A percentile compares a stretch with the other conserved stretches of the same genome.
phyloP scores from a whole-genome alignment of 2,113 vertebrate species.

The Seriola quinqueradiata region DNA sequence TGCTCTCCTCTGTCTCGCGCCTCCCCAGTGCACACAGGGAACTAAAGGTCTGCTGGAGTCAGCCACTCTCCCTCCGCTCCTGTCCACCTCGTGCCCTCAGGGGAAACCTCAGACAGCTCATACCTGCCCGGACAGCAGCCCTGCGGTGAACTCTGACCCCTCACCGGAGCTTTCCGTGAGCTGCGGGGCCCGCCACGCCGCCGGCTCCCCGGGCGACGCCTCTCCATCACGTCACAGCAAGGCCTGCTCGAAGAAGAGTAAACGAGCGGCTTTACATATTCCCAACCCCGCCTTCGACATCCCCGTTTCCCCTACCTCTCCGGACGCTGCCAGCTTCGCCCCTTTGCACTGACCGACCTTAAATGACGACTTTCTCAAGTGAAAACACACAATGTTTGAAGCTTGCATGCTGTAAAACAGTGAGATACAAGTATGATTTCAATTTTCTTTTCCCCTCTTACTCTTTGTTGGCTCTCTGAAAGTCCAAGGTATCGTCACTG shows the following conservation, averaged over 20 bases:
- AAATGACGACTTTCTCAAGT: conserved; percentile 1
- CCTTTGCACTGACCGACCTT: conserved; percentile 46
- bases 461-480: conserved; percentile 13
- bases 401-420: conserved; percentile 66
- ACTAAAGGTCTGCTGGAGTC: conserved; percentile 78
- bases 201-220: conserved; percentile 5
- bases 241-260: conserved; percentile 59
- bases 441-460: neutral
- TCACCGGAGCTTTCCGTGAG: conserved; percentile 29
- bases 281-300: conserved; percentile 41
- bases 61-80: conserved; percentile 66
- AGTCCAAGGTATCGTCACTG: neutral
- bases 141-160: conserved; percentile 47
- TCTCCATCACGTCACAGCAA: conserved; percentile 47
- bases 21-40: conserved; percentile 75
- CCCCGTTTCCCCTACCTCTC: conserved; percentile 53
- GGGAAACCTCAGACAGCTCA: conserved; percentile 68
- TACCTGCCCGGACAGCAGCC: conserved; percentile 43
- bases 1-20: neutral
- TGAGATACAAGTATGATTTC: conserved; percentile 35
- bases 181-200: conserved; percentile 8
- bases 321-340: conserved; percentile 26
- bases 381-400: conserved; percentile 29
- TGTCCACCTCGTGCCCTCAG: conserved; percentile 75
- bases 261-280: conserved; percentile 43